Percentiles rank a stretch among this genome's conserved stretches.
Conservation (phyloP, 2,888 invertebrate species). For the Pomacea canaliculata region DNA sequence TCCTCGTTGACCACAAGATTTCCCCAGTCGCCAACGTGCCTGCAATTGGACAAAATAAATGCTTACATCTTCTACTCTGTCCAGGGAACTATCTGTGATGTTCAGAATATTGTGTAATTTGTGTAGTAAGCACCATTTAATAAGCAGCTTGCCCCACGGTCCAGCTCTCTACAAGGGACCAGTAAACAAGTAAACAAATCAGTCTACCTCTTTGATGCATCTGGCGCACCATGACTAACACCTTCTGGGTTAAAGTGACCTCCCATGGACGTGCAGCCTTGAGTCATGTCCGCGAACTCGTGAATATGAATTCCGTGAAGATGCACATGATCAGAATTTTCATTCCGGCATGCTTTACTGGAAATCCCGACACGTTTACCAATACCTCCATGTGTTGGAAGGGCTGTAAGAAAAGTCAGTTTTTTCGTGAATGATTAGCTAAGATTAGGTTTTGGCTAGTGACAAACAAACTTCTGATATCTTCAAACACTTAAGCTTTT, state of each 20-base stretch:
- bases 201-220: conserved; percentile 19
- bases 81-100: too few relatives aligned
- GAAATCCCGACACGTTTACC: background rate
- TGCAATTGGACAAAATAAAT: background rate
- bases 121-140: too few relatives aligned
- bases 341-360: background rate
- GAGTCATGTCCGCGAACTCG: conserved; percentile 31
- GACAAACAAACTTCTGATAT: background rate
- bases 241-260: conserved; percentile 35
- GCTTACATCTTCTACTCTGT: too few relatives aligned
- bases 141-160: too few relatives aligned
- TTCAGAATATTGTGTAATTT: too few relatives aligned
- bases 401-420: background rate
- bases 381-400: background rate
- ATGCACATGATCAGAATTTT: background rate
- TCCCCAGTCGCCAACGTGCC: background rate
- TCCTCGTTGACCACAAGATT: background rate
- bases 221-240: conserved; percentile 26
- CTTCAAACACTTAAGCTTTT: background rate
- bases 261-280: conserved; percentile 32
- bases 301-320: conserved; percentile 26
- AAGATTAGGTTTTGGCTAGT: background rate
- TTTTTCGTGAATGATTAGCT: background rate
- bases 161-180: background rate
- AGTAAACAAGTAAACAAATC: background rate